These are phyloP conservation scores for Dissostichus mawsoni DNA, from an alignment of 2,113 vertebrate species.

Conservation along the genomic window DNA sequence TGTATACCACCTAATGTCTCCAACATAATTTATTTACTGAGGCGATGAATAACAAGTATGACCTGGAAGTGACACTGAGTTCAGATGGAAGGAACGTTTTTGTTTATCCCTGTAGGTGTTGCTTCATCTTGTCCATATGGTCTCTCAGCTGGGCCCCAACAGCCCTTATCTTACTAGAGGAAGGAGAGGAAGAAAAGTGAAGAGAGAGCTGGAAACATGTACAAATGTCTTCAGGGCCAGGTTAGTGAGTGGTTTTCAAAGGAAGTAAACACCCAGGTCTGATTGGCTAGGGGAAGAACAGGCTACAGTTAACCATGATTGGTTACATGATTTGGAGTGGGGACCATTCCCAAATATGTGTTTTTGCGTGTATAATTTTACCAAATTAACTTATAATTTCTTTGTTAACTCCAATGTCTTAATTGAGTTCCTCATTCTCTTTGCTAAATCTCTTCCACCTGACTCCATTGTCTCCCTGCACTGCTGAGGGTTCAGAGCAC, in stretches of 20 bases:
- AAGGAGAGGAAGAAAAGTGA: conserved; percentile 13
- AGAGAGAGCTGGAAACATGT: neutral
- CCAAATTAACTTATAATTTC: neutral
- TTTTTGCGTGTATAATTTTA: neutral
- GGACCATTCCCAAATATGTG: neutral
- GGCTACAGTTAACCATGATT: neutral
- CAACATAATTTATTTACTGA: neutral
- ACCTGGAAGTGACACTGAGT: conserved; percentile 21
- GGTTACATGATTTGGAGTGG: neutral
- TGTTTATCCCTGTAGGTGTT: conserved; percentile 62
- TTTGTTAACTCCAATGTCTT: conserved; percentile 39
- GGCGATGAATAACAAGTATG: neutral
- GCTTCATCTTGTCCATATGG: conserved; percentile 67
- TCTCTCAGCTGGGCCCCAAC: conserved; percentile 51
- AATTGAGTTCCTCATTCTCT: conserved; percentile 18
- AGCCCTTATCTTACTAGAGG: conserved; percentile 29
- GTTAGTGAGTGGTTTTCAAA: neutral
- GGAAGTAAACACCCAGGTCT: neutral
- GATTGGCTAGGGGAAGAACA: too few species aligned
- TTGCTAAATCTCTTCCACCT: conserved; percentile 34
- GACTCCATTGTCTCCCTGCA: conserved; percentile 15
- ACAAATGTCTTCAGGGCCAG: neutral
- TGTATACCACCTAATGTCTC: neutral
- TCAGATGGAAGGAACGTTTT: conserved; percentile 64
- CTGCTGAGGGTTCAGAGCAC: neutral